These are phyloP conservation scores for Cephus sareptanus DNA, from an alignment of 2,888 invertebrate genomes.

Conservation along the genomic window DNA sequence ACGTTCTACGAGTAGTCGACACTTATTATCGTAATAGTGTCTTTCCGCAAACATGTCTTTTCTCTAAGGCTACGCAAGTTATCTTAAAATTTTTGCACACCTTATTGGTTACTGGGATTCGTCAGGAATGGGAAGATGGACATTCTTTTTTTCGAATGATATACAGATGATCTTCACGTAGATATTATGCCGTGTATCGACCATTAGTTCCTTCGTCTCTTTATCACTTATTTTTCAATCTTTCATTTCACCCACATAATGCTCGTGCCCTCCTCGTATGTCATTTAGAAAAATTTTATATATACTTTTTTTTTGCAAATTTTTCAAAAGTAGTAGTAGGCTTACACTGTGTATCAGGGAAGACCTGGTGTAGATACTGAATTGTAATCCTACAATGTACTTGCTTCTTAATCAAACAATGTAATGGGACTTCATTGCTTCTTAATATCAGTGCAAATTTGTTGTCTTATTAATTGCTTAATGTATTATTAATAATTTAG, in stretches of 20 bases:
- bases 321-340: neutral
- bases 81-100: neutral
- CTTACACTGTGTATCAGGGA: neutral
- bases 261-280: neutral
- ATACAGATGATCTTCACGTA: neutral
- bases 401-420: neutral
- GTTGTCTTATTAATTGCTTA: neutral
- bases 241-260: neutral
- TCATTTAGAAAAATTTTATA: neutral
- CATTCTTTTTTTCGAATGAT: neutral
- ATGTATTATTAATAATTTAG: neutral
- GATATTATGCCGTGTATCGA: neutral
- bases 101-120: neutral
- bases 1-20: neutral
- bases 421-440: neutral
- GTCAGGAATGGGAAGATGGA: neutral
- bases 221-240: neutral
- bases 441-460: neutral
- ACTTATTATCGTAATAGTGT: neutral
- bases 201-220: neutral
- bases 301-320: neutral
- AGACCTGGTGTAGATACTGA: neutral
- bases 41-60: neutral
- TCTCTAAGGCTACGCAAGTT: neutral
- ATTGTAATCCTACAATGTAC: neutral